These are phyloP conservation scores for Hanleya hanleyi DNA, from an alignment of 2,888 invertebrate genomes.

Conservation along the genomic window DNA sequence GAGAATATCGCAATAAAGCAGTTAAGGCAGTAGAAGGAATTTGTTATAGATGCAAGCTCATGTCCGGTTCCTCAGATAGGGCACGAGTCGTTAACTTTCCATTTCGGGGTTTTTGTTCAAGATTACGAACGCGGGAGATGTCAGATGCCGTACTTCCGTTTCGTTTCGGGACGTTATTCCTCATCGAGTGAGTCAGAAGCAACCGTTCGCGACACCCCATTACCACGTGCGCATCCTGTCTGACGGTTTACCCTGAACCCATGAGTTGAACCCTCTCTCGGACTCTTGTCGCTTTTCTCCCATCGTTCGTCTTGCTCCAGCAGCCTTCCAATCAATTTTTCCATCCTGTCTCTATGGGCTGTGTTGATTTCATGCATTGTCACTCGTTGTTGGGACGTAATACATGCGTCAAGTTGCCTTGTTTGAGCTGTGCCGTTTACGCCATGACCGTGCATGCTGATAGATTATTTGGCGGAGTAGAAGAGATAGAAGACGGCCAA, in stretches of 20 bases:
- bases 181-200: not conserved
- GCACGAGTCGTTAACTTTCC: too few species aligned
- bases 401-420: not conserved
- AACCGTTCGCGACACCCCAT: not conserved
- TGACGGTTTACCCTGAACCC: not conserved
- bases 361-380: slow-evolving; percentile 11
- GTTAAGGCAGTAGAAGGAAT: too few species aligned
- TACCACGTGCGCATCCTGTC: not conserved
- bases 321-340: slow-evolving; percentile 5
- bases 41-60: too few species aligned
- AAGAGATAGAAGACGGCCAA: not conserved
- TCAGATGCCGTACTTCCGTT: not conserved
- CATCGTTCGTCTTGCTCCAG: slow-evolving; percentile 2
- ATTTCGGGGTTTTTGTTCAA: not conserved
- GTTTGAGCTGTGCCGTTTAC: not conserved
- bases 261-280: not conserved
- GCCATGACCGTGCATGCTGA: not conserved
- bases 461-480: not conserved
- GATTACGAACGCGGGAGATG: not conserved
- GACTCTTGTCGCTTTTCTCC: not conserved
- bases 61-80: too few species aligned
- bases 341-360: slow-evolving; percentile 4
- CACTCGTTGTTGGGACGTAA: slow-evolving; percentile 4
- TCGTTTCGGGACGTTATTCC: not conserved
- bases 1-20: too few species aligned